A percentile compares a stretch with the other conserved stretches of the same genome.
Evolutionary conservation across 2,888 invertebrate genomes (phyloP).

Genomic region (Drosophila setosimentum): DNA sequence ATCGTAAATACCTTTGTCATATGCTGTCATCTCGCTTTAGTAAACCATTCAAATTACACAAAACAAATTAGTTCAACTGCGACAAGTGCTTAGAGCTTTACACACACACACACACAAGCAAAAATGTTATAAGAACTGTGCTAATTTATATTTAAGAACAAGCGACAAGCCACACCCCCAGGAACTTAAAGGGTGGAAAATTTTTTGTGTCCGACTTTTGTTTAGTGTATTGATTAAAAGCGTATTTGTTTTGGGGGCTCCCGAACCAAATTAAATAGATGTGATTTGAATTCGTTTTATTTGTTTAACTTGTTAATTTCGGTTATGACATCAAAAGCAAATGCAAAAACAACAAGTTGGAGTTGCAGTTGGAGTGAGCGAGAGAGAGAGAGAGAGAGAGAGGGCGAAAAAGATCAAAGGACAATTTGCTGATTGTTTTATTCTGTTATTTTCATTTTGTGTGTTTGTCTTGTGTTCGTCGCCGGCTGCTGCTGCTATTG

Average conservation of each 20-base stretch:
- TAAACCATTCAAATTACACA: background rate
- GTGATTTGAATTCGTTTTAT: conserved; percentile 59
- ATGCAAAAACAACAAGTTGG: conserved; percentile 23
- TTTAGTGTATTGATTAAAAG: conserved; percentile 43
- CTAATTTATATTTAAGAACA: background rate
- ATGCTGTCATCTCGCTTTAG: background rate
- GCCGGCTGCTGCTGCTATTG: conserved; percentile 35
- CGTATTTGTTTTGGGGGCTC: conserved; percentile 27
- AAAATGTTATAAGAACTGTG: background rate
- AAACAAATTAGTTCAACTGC: background rate
- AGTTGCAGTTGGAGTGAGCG: conserved; percentile 2
- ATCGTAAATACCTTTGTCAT: background rate
- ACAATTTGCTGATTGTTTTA: conserved; percentile 80
- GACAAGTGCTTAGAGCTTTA: background rate
- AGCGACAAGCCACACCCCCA: background rate
- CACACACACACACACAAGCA: background rate
- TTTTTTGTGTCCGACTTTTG: background rate
- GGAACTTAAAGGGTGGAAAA: conserved; percentile 1
- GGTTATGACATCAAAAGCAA: conserved; percentile 64
- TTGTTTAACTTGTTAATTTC: conserved; percentile 74
- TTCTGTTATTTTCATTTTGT: conserved; percentile 76
- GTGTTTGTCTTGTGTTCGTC: conserved; percentile 38
- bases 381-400: conserved; percentile 25
- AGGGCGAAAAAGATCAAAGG: conserved; percentile 75
- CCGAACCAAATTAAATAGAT: conserved; percentile 7